These are phyloP conservation scores for Ispidina picta DNA, from an alignment of 2,797 vertebrate species.

Conservation along the genomic window DNA sequence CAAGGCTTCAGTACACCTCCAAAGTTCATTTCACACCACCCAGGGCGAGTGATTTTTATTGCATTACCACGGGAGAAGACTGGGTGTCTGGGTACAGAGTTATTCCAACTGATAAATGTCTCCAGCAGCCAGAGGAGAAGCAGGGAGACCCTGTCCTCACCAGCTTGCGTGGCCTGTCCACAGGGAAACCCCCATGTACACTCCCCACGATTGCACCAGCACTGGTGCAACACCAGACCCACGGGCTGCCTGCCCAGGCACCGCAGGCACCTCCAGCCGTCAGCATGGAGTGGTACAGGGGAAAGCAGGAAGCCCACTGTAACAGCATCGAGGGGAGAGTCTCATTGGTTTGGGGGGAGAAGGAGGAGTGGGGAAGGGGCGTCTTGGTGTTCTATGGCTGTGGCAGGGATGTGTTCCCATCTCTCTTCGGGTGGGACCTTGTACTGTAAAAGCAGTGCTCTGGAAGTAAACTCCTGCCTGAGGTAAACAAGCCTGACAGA, in stretches of 20 bases:
- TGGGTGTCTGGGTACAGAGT: neutral
- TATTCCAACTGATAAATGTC: neutral
- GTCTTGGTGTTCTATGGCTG: fast-evolving
- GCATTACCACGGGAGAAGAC: neutral
- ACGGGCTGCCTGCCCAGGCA: neutral
- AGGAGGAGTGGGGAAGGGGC: neutral
- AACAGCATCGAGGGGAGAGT: neutral
- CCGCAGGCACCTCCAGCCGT: neutral
- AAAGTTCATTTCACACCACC: neutral
- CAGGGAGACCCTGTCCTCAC: neutral
- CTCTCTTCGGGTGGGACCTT: neutral
- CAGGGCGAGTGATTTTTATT: slow-evolving; percentile 23
- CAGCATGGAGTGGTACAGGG: fast-evolving
- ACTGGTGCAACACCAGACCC: neutral
- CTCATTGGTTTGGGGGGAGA: neutral
- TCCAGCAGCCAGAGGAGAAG: neutral
- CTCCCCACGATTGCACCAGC: fast-evolving
- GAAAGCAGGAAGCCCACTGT: neutral
- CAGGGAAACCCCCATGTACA: neutral
- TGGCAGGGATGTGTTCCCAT: neutral
- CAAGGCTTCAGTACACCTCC: neutral
- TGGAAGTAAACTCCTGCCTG: neutral
- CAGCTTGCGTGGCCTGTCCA: too few relatives aligned
- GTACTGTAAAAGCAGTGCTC: neutral
- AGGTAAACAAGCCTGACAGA: slow-evolving; percentile 42